These are phyloP conservation scores for Maccullochella peelii DNA, from an alignment of 2,113 vertebrate species.

Conservation along the genomic window DNA sequence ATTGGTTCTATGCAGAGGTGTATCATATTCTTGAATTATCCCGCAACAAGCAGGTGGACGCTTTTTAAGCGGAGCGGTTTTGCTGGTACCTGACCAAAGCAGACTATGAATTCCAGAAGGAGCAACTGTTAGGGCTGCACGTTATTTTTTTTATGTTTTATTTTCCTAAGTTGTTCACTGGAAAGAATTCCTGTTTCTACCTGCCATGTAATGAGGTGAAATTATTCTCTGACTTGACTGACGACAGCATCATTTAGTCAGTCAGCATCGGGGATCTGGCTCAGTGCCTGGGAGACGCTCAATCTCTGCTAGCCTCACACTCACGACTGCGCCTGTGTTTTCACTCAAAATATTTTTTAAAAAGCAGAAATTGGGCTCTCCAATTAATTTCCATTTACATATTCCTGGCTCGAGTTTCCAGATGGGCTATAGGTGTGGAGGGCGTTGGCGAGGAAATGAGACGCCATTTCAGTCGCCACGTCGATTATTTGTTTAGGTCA, in stretches of 20 bases:
- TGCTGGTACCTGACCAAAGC: conserved; percentile 7
- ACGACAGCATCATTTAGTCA: conserved; percentile 58
- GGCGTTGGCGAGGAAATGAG: conserved; percentile 69
- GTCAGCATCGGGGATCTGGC: conserved; percentile 80
- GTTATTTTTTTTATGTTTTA: conserved; percentile 62
- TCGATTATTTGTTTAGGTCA: conserved; percentile 89
- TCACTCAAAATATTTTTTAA: conserved; percentile 87
- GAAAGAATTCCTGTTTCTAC: conserved; percentile 91
- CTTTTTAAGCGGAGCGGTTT: conserved; percentile 21
- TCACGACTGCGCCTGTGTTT: conserved; percentile 85
- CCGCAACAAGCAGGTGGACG: conserved; percentile 68
- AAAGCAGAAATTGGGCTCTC: conserved; percentile 84
- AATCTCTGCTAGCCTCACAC: conserved; percentile 48
- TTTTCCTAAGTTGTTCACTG: conserved; percentile 82
- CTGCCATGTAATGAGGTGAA: conserved; percentile 92
- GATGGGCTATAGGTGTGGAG: conserved; percentile 49
- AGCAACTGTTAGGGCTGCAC: conserved; percentile 46
- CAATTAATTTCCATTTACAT: conserved; percentile 94
- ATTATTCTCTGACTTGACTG: conserved; percentile 85
- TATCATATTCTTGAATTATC: conserved; percentile 71
- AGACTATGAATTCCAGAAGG: conserved; percentile 32
- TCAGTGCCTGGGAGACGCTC: conserved; percentile 81
- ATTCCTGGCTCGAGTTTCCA: conserved; percentile 86
- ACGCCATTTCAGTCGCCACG: conserved; percentile 81
- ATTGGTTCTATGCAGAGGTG: conserved; percentile 54